Evolutionary conservation across 1,140 invertebrate species (phyloP).

Genomic region (Heliconius nattereri): DNA sequence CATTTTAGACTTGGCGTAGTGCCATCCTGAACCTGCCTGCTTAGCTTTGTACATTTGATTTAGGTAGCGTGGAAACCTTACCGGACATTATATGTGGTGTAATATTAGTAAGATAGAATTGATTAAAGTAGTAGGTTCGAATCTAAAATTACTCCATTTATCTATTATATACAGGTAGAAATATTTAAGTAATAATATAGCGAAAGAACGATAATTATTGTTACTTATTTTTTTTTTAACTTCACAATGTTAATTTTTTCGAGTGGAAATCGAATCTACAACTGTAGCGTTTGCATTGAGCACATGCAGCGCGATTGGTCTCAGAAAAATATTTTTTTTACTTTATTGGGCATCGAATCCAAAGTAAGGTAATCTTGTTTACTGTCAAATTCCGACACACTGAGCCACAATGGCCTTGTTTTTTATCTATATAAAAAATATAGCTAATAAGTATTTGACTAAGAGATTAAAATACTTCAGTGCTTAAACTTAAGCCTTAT

Average conservation of each 20-base stretch:
- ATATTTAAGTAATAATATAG: no score
- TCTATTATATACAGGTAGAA: neutral
- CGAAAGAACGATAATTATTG: no score
- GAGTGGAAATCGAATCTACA: no score
- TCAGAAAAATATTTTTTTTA: neutral
- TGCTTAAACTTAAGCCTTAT: conserved; percentile 6
- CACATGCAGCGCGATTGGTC: no score
- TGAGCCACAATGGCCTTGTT: neutral
- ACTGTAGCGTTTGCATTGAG: no score
- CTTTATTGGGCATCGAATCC: neutral
- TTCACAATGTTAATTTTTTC: no score
- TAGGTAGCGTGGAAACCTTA: conserved; percentile 29
- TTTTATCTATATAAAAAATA: neutral
- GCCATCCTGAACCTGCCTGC: conserved; percentile 44
- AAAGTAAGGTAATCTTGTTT: neutral
- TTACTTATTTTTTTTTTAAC: no score
- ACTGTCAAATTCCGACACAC: neutral
- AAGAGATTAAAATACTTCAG: conserved; percentile 3
- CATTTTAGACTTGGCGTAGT: conserved; percentile 37
- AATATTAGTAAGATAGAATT: neutral
- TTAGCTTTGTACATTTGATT: conserved; percentile 44
- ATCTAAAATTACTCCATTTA: neutral
- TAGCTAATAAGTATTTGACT: neutral
- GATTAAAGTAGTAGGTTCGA: neutral
- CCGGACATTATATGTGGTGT: neutral